Base-by-base conservation (phyloP, 2,888 invertebrate genomes). In the Oscheius onirici region DNA sequence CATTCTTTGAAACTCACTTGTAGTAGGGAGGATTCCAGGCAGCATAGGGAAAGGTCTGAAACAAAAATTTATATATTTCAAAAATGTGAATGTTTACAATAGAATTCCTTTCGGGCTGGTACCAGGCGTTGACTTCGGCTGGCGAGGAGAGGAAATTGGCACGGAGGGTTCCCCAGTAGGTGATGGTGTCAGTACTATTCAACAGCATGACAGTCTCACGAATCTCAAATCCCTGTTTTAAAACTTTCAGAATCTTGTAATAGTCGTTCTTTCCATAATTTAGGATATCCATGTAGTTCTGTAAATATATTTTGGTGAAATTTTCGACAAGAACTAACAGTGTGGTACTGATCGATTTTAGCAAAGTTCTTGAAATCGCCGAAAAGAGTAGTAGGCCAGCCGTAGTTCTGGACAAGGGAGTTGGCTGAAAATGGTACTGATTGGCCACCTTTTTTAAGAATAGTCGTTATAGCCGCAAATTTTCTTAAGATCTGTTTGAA, bases 61-160 rank as follows among this genome's bases (percentile, higher is more conserved):
- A n/a, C n/a, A n/a, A n/a, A n/a, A n/a, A n/a, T n/a, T n/a, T n/a
- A n/a, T n/a, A n/a, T n/a, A n/a, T n/a, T n/a, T n/a, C n/a, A n/a
- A n/a, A n/a, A n/a, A n/a, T n/a, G n/a, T n/a, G n/a, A 34, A 34
- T 34, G 8, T 8, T 6, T 8, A 34, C 34, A 69, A 86, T 86
- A 0, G 84, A 84, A 69, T 86, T 86, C 49, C 79, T 71, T 58
- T 83, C 82, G 15, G 85, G 84, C 58, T 83, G 80, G 57, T 86
- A 86, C 40, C 43, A 86, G 44, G 85, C 86, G 54, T 86, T 86
- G 10, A 86, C 86, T 72, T 79, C 83, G 3, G 85, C 82, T 15
- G 86, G 85, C 1, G 85, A 84, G 34, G 75, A 78, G 1, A 79
- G 71, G 79, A 85, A 85, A 72, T 84, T 81, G 3, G 43, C 17